Evolutionary conservation across 2,113 vertebrate genomes (phyloP).

Genomic region (Carassius carassius): DNA sequence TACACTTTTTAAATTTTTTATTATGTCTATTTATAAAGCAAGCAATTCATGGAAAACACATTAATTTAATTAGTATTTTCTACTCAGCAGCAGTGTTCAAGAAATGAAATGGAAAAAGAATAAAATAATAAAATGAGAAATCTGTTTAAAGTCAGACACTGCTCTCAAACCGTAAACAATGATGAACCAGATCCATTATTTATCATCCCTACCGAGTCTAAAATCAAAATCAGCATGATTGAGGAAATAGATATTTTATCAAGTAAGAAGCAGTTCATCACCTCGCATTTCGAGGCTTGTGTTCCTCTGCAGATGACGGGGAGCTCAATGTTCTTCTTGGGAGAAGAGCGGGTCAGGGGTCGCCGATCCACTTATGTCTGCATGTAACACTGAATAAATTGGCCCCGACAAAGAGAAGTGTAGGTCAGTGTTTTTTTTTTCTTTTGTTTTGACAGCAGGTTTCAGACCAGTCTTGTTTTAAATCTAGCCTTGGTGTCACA

Average conservation of each 20-base stretch:
- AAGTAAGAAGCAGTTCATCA: slow-evolving; percentile 48
- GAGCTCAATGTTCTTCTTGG: slow-evolving; percentile 45
- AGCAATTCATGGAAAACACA: too few relatives aligned
- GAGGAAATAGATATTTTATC: slow-evolving; percentile 54
- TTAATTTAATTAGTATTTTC: not conserved
- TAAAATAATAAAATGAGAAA: slow-evolving; percentile 9
- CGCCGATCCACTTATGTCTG: slow-evolving; percentile 55
- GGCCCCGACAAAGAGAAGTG: not conserved
- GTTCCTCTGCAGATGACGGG: not conserved
- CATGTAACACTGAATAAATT: slow-evolving; percentile 55
- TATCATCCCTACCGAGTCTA: slow-evolving; percentile 46
- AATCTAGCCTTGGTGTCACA: not conserved
- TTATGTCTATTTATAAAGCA: too few relatives aligned
- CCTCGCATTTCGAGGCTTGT: slow-evolving; percentile 4
- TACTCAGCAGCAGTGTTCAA: slow-evolving; percentile 8
- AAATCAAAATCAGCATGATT: slow-evolving; percentile 51
- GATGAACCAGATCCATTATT: slow-evolving; percentile 52
- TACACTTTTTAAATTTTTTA: too few relatives aligned
- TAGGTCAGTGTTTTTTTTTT: slow-evolving; percentile 12
- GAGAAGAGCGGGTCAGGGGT: slow-evolving; percentile 47
- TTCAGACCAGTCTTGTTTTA: slow-evolving; percentile 35
- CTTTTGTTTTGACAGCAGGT: slow-evolving; percentile 12
- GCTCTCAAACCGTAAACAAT: slow-evolving; percentile 39
- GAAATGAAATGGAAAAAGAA: not conserved
- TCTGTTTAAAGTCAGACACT: slow-evolving; percentile 30